phyloP scores from a whole-genome alignment of 2,888 invertebrate genomes.

The Tetranychus truncatus region DNA sequence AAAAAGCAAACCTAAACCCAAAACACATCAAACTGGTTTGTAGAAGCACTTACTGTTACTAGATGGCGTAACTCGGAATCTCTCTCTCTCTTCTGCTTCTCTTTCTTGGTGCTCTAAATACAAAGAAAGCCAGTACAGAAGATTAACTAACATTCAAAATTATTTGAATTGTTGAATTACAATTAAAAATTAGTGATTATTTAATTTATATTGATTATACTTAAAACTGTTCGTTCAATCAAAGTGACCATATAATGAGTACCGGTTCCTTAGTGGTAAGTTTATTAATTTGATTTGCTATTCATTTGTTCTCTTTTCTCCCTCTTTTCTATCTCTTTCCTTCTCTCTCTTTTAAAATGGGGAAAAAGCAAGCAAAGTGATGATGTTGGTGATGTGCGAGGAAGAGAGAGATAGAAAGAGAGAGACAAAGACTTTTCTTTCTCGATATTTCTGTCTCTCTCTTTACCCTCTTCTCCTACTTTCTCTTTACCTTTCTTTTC shows the following conservation, averaged over 20 bases:
- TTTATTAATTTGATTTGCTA: neutral
- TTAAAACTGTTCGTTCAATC: neutral
- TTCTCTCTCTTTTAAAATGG: no score
- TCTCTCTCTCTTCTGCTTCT: neutral
- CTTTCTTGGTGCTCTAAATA: neutral
- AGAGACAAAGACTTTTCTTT: neutral
- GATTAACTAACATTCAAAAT: no score
- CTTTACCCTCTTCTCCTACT: neutral
- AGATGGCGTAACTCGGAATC: no score
- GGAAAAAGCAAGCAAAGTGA: no score
- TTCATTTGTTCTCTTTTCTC: no score
- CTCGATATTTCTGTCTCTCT: neutral
- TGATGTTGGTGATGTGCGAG: no score
- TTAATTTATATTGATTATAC: neutral
- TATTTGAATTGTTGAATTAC: neutral
- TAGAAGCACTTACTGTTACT: no score
- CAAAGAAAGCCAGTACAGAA: no score
- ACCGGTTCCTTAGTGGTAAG: neutral
- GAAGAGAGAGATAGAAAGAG: neutral
- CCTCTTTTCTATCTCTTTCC: no score
- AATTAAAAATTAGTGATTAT: neutral
- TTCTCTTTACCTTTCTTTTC: neutral
- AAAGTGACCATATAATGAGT: conserved; percentile 1
- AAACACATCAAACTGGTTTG: no score
- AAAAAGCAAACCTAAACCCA: no score